Evolutionary conservation across 1,140 invertebrate genomes (phyloP).

Genomic region (Pogonus chalceus): DNA sequence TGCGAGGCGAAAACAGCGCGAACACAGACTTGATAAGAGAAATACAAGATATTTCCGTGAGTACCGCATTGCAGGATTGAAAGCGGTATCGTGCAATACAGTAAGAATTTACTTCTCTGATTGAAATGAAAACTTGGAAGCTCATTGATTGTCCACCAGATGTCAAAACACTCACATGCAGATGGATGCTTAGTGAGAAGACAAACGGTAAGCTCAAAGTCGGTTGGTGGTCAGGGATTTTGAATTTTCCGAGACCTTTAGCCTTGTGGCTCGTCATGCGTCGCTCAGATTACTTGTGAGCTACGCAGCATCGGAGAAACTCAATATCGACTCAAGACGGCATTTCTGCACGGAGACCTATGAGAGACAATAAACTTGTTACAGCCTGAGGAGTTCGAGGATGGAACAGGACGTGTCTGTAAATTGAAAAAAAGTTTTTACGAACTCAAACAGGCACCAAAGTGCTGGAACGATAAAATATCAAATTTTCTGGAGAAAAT

Average conservation of each 20-base stretch:
- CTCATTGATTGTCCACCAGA: slow-evolving; percentile 15
- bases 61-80: too few relatives aligned
- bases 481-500: too few relatives aligned
- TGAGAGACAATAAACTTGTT: slow-evolving; percentile 31
- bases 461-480: slow-evolving; percentile 30
- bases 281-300: slow-evolving; percentile 33
- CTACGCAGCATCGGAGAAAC: slow-evolving; percentile 28
- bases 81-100: slow-evolving; percentile 17
- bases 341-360: slow-evolving; percentile 32
- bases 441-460: slow-evolving; percentile 32
- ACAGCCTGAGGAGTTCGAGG: slow-evolving; percentile 30
- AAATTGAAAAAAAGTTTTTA: slow-evolving; percentile 30
- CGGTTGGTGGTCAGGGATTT: slow-evolving; percentile 32
- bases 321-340: slow-evolving; percentile 33
- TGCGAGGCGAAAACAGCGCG: too few relatives aligned
- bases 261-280: slow-evolving; percentile 29
- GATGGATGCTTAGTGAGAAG: slow-evolving; percentile 21
- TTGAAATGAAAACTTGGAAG: slow-evolving; percentile 16
- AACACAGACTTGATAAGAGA: too few relatives aligned
- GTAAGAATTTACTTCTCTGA: slow-evolving; percentile 13
- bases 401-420: slow-evolving; percentile 25
- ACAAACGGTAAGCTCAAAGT: neutral
- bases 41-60: too few relatives aligned
- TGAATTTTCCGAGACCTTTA: slow-evolving; percentile 37
- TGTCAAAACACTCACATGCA: slow-evolving; percentile 15